Evolutionary conservation across 35 echinoderm and acorn worm species (phyloP).

Genomic region (Chiridota heheva): DNA sequence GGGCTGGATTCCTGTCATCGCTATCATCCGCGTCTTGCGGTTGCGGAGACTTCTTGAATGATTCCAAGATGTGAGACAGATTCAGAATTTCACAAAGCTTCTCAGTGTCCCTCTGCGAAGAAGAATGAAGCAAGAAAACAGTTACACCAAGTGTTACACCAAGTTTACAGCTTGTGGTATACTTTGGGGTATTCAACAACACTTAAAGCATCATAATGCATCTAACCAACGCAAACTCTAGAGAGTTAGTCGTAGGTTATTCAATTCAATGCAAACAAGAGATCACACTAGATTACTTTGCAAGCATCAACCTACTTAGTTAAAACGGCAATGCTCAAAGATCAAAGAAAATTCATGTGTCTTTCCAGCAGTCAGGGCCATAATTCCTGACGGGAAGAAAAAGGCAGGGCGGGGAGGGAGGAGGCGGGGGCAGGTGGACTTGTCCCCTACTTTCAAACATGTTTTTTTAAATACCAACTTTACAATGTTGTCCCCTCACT

Average conservation of each 20-base stretch:
- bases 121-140: neutral
- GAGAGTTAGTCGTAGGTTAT: neutral
- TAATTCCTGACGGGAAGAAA: neutral
- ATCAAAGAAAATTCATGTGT: too few species aligned
- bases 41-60: neutral
- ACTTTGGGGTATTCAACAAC: neutral
- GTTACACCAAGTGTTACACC: neutral
- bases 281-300: neutral
- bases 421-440: neutral
- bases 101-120: constrained; percentile 34
- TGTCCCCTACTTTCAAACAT: neutral
- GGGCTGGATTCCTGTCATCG: neutral
- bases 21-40: neutral
- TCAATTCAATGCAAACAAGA: neutral
- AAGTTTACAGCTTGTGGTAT: neutral
- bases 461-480: neutral
- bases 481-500: neutral
- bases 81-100: constrained; percentile 31
- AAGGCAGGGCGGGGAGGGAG: neutral
- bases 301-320: neutral
- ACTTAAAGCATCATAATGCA: neutral
- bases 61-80: constrained; percentile 21
- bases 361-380: neutral
- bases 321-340: too few species aligned
- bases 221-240: too few species aligned